Base-by-base conservation (phyloP, 2,113 vertebrate genomes). In the Peromyscus polionotus region DNA sequence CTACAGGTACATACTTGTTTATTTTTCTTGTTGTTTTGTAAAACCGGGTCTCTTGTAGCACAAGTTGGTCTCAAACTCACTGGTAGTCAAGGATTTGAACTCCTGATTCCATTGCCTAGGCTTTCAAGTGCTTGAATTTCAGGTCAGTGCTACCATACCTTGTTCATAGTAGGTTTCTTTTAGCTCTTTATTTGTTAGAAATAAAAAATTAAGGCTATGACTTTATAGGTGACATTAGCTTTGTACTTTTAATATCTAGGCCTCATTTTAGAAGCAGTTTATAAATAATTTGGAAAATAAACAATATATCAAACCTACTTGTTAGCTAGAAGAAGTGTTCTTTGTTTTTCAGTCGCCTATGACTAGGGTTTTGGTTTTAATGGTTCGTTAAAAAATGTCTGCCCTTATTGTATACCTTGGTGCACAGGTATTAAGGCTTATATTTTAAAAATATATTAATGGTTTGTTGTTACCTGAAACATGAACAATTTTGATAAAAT, bases 401-500 rank as follows among this genome's bases (percentile, higher is more conserved):
- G 91, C 33, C 31, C 84, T 96, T 92, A 70, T 19, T 80, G 24
- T 7, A 54, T n/a, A 83, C 36, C 54, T 61, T 22, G 16, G 9
- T 72, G 51, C 33, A 22, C 28, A 95, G 57, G n/a, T 65, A 97
- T 1, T 92, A 8, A 42, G 4, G 36, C 19, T 17, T 85, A 4
- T n/a, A 68, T 57, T 96, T 24, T 94, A 63, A 13, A 59, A 67
- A 4, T 28, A 1, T 81, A 72, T 20, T 91, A 93, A 51, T 17
- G 5, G 67, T 86, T 88, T 7, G 81, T 96, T 92, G 65, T 75
- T 92, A 20, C 42, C 91, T 90, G 39, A 57, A 14, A 39, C 45
- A 70, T 36, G 26, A 8, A 26, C 7, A 93, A 94, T 93, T 93
- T 76, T 79, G 48, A 22, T 90, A 94, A 80, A 85, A 36, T 95